phyloP scores from a whole-genome alignment of 2,797 vertebrate genomes.

The Syngnathus acus region DNA sequence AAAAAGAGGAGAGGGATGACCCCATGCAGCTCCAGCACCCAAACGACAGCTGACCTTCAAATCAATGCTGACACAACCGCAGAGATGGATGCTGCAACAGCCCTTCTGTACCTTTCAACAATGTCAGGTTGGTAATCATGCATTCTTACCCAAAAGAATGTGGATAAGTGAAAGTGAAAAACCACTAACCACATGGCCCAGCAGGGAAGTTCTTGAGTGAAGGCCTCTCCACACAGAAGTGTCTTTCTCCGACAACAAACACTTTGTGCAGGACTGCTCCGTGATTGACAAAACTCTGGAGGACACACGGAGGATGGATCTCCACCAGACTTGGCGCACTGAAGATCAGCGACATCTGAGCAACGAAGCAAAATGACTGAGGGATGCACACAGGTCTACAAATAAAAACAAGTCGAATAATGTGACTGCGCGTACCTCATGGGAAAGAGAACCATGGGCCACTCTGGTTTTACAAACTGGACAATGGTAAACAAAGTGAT shows the following conservation, averaged over 20 bases:
- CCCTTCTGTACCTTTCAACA: too few species aligned
- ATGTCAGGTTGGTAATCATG: too few species aligned
- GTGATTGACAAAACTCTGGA: conserved; percentile 75
- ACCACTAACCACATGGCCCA: conserved; percentile 64
- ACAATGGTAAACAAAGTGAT: conserved; percentile 5
- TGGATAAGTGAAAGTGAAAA: neutral
- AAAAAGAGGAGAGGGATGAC: too few species aligned
- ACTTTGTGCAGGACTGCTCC: conserved; percentile 71
- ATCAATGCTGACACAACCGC: too few species aligned
- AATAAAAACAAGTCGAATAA: neutral
- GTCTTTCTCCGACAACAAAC: conserved; percentile 69
- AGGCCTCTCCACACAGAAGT: conserved; percentile 69
- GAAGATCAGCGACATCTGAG: conserved; percentile 72
- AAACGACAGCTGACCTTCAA: too few species aligned
- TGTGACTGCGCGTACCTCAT: conserved; percentile 52
- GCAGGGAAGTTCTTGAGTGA: conserved; percentile 71
- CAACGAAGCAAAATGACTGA: neutral
- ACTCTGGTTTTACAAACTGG: conserved; percentile 74
- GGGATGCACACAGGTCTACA: neutral
- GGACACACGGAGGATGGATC: conserved; percentile 62
- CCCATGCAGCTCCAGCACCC: too few species aligned
- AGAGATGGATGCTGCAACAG: too few species aligned
- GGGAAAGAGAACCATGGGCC: conserved; percentile 69
- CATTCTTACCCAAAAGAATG: too few species aligned
- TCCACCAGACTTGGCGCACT: conserved; percentile 49